Evolutionary conservation across 2,888 invertebrate genomes (phyloP).

Genomic region (Nemotelus nigrinus): DNA sequence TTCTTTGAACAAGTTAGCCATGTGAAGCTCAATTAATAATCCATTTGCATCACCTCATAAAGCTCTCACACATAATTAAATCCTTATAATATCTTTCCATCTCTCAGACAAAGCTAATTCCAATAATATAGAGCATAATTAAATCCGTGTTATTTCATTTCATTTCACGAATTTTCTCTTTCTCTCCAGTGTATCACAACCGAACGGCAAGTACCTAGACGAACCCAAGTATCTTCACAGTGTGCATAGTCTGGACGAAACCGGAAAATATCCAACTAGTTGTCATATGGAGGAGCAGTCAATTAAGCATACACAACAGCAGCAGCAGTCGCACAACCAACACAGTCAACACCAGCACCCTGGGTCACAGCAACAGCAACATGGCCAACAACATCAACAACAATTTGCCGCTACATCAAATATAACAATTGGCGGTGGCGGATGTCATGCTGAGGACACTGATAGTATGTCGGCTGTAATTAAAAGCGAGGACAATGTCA

Average conservation of each 20-base stretch:
- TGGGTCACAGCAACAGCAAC: slow-evolving; percentile 43
- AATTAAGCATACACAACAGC: slow-evolving; percentile 51
- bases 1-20: too few species aligned
- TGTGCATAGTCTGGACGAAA: slow-evolving; percentile 58
- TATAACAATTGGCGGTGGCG: slow-evolving; percentile 51
- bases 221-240: slow-evolving; percentile 63
- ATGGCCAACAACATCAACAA: slow-evolving; percentile 48
- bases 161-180: slow-evolving; percentile 2
- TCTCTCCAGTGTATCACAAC: slow-evolving; percentile 53
- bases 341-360: slow-evolving; percentile 30
- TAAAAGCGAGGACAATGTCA: slow-evolving; percentile 63
- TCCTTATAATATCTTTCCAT: background rate
- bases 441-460: slow-evolving; percentile 52
- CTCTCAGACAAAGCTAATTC: background rate
- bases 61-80: slow-evolving; percentile 6
- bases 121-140: slow-evolving; percentile 13
- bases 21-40: too few species aligned
- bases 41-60: background rate
- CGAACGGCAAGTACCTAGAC: slow-evolving; percentile 63
- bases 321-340: slow-evolving; percentile 50
- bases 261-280: slow-evolving; percentile 55
- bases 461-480: slow-evolving; percentile 61
- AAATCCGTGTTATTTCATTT: slow-evolving; percentile 26
- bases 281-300: slow-evolving; percentile 59
- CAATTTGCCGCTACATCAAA: slow-evolving; percentile 53